Evolutionary conservation across 1,140 invertebrate species (phyloP).

Genomic region (Megalonaias nervosa): DNA sequence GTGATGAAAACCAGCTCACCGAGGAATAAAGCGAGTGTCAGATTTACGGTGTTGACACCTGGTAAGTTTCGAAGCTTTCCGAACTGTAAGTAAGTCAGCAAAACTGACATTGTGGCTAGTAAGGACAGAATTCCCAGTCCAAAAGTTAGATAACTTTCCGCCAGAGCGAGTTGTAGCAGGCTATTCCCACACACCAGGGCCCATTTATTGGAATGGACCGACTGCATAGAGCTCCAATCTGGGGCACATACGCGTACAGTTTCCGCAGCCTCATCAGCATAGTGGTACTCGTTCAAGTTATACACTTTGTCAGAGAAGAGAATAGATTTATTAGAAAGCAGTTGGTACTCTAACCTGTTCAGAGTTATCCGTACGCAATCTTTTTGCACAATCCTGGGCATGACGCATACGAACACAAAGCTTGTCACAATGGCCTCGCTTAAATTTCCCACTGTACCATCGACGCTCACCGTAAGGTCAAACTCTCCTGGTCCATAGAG

Average conservation of each 20-base stretch:
- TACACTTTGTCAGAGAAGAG: conserved; percentile 44
- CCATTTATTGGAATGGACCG: not conserved
- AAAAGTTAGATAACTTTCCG: conserved; percentile 57
- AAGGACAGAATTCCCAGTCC: conserved; percentile 62
- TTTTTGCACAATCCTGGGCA: conserved; percentile 53
- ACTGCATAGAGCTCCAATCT: conserved; percentile 18
- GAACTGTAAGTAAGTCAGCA: conserved; percentile 72
- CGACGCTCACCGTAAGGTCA: conserved; percentile 55
- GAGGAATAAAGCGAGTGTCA: conserved; percentile 72
- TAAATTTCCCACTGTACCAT: conserved; percentile 40
- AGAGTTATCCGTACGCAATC: conserved; percentile 70
- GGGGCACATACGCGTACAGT: conserved; percentile 56
- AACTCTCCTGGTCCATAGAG: conserved; percentile 54
- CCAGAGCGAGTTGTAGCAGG: conserved; percentile 38
- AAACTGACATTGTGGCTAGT: conserved; percentile 50
- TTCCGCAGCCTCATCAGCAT: conserved; percentile 35
- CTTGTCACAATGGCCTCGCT: conserved; percentile 33
- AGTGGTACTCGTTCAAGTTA: conserved; percentile 50
- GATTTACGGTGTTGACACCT: conserved; percentile 73
- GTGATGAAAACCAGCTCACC: conserved; percentile 73
- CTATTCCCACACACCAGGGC: conserved; percentile 37
- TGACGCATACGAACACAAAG: conserved; percentile 55
- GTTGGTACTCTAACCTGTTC: conserved; percentile 67
- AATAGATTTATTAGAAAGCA: conserved; percentile 46
- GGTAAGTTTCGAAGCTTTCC: conserved; percentile 74